A percentile compares a stretch with the other conserved stretches of the same genome.
These are phyloP conservation scores for Pocillopora meandrina DNA, from an alignment of 92 coral and sea anemone genomes.

Conservation along the genomic window DNA sequence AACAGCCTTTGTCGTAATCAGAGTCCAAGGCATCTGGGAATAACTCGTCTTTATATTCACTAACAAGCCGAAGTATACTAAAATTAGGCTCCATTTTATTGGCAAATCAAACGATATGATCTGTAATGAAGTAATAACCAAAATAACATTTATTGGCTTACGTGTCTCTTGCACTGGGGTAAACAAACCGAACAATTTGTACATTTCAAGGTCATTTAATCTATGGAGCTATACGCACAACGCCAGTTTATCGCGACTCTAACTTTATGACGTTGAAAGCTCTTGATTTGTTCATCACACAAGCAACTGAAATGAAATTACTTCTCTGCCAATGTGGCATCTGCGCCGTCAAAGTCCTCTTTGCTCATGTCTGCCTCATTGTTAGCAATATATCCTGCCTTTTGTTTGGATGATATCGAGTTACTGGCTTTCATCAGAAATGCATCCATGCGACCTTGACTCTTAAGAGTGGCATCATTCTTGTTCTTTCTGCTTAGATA, in stretches of 20 bases:
- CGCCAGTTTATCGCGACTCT: constrained; percentile 2
- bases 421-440: too few relatives aligned
- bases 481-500: too few relatives aligned
- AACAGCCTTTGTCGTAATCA: constrained; percentile 40
- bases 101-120: constrained; percentile 4
- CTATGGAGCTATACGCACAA: constrained; percentile 2
- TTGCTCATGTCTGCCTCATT: too few relatives aligned
- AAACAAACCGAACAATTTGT: constrained; percentile 12
- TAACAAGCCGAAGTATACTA: constrained; percentile 42
- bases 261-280: background rate
- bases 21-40: constrained; percentile 43
- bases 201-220: background rate
- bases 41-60: background rate
- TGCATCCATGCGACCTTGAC: too few relatives aligned
- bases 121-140: constrained; percentile 3
- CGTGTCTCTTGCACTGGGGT: background rate
- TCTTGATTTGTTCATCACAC: too few relatives aligned
- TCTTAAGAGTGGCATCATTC: too few relatives aligned
- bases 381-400: too few relatives aligned
- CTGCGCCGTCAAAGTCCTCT: too few relatives aligned
- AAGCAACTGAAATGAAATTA: too few relatives aligned
- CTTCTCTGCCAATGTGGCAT: too few relatives aligned
- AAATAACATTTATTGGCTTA: too few relatives aligned
- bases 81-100: constrained; percentile 33
- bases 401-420: too few relatives aligned